Evolutionary conservation across 2,888 invertebrate species (phyloP).

Genomic region (Tetramorium bicarinatum): DNA sequence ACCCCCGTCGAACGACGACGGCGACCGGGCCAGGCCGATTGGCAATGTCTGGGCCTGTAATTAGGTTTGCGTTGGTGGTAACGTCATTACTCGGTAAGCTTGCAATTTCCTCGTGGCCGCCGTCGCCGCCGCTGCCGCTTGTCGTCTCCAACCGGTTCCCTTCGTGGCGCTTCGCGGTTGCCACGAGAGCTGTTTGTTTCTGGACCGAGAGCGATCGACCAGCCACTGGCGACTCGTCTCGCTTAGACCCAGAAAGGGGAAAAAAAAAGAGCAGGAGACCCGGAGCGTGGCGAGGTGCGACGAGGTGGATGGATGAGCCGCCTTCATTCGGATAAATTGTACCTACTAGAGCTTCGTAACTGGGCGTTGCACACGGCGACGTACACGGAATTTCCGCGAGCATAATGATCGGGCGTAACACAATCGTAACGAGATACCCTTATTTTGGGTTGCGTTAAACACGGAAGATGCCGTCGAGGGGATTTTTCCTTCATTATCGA

Average conservation of each 20-base stretch:
- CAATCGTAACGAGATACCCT: not conserved
- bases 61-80: conserved; percentile 82
- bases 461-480: not conserved
- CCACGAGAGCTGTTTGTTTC: conserved; percentile 19
- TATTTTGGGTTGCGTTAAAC: not conserved
- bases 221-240: conserved; percentile 6
- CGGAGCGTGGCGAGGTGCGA: not conserved
- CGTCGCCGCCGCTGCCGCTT: not conserved
- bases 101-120: conserved; percentile 80
- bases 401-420: conserved; percentile 5
- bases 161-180: conserved; percentile 17
- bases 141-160: conserved; percentile 49
- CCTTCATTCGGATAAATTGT: conserved; percentile 31
- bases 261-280: not conserved
- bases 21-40: conserved; percentile 73
- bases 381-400: not conserved
- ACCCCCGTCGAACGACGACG: conserved; percentile 64
- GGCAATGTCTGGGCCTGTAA: conserved; percentile 83
- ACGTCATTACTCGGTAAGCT: conserved; percentile 82
- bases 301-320: not conserved
- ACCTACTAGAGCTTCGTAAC: not conserved
- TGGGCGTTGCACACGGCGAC: not conserved
- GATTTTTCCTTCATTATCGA: conserved; percentile 2
- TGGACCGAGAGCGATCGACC: conserved; percentile 13
- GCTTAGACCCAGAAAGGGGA: not conserved